Evolutionary conservation across 2,797 vertebrate species (phyloP).

Genomic region (Anguilla obscura): DNA sequence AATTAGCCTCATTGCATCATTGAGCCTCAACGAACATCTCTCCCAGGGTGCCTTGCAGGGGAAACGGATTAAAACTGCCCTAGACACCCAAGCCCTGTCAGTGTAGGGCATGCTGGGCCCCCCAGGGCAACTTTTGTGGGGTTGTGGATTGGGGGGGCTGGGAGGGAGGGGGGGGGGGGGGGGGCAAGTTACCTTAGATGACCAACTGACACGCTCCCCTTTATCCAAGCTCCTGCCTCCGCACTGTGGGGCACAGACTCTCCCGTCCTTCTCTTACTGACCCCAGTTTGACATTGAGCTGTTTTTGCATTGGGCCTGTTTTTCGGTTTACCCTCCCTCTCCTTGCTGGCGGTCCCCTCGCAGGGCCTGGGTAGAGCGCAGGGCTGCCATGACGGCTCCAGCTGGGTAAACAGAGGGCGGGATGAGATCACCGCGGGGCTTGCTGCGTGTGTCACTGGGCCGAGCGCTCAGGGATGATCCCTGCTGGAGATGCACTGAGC

Average conservation of each 20-base stretch:
- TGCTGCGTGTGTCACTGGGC: conserved; percentile 18
- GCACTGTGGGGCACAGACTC: conserved; percentile 2
- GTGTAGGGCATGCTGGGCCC: neutral
- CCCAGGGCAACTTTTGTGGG: neutral
- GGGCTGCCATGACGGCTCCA: conserved; percentile 45
- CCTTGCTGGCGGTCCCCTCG: conserved; percentile 25
- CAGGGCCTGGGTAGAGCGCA: conserved; percentile 16
- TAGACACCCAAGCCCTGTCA: neutral
- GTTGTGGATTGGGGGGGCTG: neutral
- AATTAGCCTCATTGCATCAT: conserved; percentile 19
- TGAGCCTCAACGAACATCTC: conserved; percentile 8
- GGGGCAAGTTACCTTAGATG: conserved; percentile 46
- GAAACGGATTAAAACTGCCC: neutral
- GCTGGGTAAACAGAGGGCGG: conserved; percentile 56
- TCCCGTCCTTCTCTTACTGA: conserved; percentile 32
- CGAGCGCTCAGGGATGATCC: neutral
- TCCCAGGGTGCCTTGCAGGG: neutral
- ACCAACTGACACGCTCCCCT: neutral
- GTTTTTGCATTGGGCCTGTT: conserved; percentile 3
- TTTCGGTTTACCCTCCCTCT: neutral
- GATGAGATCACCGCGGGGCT: conserved; percentile 49
- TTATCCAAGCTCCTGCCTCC: neutral
- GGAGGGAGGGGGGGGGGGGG: neutral
- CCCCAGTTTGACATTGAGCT: conserved; percentile 26
- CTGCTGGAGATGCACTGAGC: conserved; percentile 26